Percentiles rank a stretch among this genome's conserved stretches.
Conservation (phyloP, 1,140 invertebrate species). For the Achroia grisella region DNA sequence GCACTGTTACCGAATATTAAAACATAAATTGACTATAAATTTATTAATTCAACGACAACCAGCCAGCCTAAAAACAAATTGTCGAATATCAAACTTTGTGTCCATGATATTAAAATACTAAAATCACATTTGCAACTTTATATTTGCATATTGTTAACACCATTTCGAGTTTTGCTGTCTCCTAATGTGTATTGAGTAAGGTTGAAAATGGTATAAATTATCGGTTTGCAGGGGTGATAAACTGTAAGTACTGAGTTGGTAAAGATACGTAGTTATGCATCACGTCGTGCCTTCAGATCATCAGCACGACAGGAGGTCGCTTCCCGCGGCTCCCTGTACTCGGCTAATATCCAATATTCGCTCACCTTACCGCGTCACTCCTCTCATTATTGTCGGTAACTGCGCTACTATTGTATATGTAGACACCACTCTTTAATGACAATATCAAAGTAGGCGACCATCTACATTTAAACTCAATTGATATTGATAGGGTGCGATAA, state of each 20-base stretch:
- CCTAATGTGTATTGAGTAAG: conserved; percentile 2
- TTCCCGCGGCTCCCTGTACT: conserved; percentile 19
- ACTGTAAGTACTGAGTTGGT: conserved; percentile 20
- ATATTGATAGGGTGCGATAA: too few relatives aligned
- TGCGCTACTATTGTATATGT: too few relatives aligned
- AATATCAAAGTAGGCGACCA: too few relatives aligned
- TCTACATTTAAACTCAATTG: too few relatives aligned
- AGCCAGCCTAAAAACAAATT: conserved; percentile 23
- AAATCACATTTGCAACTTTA: conserved; percentile 23
- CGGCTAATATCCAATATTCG: conserved; percentile 47
- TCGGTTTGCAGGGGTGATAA: conserved; percentile 4
- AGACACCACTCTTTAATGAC: too few relatives aligned
- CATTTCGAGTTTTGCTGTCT: background rate
- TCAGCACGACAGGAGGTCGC: conserved; percentile 56
- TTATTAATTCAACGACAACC: conserved; percentile 29
- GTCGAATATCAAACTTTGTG: conserved; percentile 35
- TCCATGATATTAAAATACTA: conserved; percentile 56
- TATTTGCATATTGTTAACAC: background rate
- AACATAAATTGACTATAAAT: conserved; percentile 34
- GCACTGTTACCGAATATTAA: conserved; percentile 7
- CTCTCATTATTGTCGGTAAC: conserved; percentile 8
- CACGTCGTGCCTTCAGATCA: conserved; percentile 37
- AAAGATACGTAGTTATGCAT: conserved; percentile 30
- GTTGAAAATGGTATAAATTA: conserved; percentile 12
- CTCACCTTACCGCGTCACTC: conserved; percentile 7